Evolutionary conservation across 2,888 invertebrate species (phyloP).

Genomic region (Bursaphelenchus okinawaensis): DNA sequence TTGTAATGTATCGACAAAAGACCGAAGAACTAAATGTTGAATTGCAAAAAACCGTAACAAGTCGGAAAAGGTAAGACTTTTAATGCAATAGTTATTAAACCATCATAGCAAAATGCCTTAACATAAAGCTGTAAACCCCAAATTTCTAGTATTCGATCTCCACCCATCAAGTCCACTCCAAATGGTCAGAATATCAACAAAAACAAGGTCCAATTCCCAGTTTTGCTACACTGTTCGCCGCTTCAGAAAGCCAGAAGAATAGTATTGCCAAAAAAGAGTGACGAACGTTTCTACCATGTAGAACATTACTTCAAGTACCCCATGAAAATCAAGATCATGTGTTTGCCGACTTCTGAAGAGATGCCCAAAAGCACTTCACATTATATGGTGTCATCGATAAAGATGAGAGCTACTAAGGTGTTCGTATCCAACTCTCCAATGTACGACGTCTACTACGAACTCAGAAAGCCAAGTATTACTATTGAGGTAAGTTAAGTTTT

Average conservation of each 20-base stretch:
- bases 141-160: background rate
- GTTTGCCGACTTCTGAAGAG: constrained; percentile 5
- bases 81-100: background rate
- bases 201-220: background rate
- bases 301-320: background rate
- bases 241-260: background rate
- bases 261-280: background rate
- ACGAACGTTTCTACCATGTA: background rate
- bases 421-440: constrained; percentile 16
- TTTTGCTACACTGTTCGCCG: background rate
- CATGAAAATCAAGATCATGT: background rate
- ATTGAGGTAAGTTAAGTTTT: constrained; percentile 24
- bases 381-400: background rate
- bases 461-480: constrained; percentile 13
- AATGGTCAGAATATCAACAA: background rate
- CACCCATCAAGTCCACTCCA: background rate
- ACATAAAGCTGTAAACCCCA: too few relatives aligned
- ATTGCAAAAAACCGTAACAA: background rate
- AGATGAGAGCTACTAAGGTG: background rate
- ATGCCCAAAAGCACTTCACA: constrained; percentile 1
- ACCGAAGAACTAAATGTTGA: background rate
- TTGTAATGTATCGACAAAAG: background rate
- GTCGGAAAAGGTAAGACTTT: background rate
- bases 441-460: constrained; percentile 20
- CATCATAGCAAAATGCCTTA: background rate